A percentile compares a stretch with the other conserved stretches of the same genome.
Conservation (phyloP, 2,888 invertebrate species). For the Zaprionus bogoriensis region DNA sequence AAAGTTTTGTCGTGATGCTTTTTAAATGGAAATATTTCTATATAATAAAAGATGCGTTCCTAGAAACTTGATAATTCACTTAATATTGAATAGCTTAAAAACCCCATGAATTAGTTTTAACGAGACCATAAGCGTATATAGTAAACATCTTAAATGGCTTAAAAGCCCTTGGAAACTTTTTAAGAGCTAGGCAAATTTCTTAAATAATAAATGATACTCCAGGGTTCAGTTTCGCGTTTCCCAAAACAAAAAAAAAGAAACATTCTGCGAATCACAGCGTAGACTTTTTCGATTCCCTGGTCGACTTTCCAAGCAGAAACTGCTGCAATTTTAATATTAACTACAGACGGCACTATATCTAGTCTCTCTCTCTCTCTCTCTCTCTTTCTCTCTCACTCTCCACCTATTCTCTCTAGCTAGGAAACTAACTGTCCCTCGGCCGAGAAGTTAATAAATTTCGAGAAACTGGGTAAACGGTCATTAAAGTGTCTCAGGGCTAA, state of each 20-base stretch:
- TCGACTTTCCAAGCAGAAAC: neutral
- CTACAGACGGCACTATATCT: neutral
- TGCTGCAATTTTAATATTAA: neutral
- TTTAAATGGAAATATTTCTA: no score
- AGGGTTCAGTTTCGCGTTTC: neutral
- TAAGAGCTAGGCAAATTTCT: neutral
- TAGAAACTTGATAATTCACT: no score
- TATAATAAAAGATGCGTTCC: no score
- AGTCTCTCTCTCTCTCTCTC: neutral
- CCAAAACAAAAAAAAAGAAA: no score
- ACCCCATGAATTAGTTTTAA: no score
- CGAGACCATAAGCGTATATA: no score
- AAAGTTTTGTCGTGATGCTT: no score
- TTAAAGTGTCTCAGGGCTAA: slow-evolving; percentile 24
- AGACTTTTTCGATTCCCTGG: no score
- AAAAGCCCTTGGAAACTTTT: no score
- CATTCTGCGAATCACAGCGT: neutral
- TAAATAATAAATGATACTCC: neutral
- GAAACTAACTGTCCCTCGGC: neutral
- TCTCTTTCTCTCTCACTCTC: neutral
- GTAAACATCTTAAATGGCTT: no score
- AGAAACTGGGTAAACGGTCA: slow-evolving; percentile 7
- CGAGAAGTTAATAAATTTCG: neutral
- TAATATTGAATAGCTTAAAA: no score
- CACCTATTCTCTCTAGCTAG: neutral